Evolutionary conservation across 2,888 invertebrate species (phyloP), one percentile per base, ranked within the genome.

Genomic region (Elegia similella): DNA sequence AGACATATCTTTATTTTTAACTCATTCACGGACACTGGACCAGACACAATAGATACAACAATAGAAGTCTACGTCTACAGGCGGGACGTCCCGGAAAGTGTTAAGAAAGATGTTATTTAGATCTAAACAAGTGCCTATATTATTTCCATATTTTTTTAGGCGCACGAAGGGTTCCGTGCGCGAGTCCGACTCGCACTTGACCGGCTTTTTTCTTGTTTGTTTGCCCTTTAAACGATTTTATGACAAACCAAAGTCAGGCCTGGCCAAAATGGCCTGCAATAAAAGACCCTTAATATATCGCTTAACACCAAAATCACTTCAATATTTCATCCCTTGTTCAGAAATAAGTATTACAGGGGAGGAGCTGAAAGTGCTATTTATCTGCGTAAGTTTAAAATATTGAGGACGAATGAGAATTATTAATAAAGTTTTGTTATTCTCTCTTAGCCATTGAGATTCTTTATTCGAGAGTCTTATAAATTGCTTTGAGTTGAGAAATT

Each of bases 321-420:
- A 38, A 38, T 38, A 38, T 38, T 38, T 38, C 38, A 38, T 12
- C 38, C 12, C 12, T 38, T 38, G 10, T 38, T 38, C 0, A 38
- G 38, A 38, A 38, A 38, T 2, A 38, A 38, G 38, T 38, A 38
- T 12, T 38, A n/a, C 6, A 38, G 12, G n/a, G 38, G 38, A 3
- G 38, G n/a, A 43, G 43, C 16, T 6, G 13, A 15, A 17, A 43
- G 15, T 16, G 43, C 43, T 17, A 43, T 47, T 30, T 29, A 47
- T 47, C 30, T 47, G 13, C 23, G 47, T 47, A n/a, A 29, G 47
- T 13, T 23, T 13, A n/a, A 29, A 47, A 47, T 47, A 47, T 47
- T 29, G 7, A 23, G n/a, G 23, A n/a, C 12, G 12, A 29, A 7
- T 2, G 47, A 47, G 47, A 47, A 47, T 30, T 47, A 47, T 30